These are phyloP conservation scores for Antheraea yamamai DNA, from an alignment of 2,888 invertebrate genomes.

Conservation along the genomic window DNA sequence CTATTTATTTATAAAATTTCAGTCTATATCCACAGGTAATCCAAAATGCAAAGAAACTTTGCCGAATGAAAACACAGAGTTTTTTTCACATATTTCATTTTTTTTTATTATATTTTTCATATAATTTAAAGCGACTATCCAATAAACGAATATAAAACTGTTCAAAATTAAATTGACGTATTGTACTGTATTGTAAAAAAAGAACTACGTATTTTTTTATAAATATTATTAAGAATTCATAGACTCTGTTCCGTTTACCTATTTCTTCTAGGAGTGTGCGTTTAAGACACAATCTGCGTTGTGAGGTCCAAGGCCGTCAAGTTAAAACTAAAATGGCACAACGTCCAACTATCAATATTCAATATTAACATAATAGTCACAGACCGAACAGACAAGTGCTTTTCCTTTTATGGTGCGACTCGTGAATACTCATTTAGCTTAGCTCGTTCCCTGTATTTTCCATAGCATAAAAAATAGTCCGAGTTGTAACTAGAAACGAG, in stretches of 20 bases:
- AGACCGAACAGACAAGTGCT: constrained; percentile 13
- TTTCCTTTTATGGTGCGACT: constrained; percentile 20
- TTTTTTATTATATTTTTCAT: background rate
- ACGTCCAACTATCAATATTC: constrained; percentile 18
- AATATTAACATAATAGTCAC: constrained; percentile 20
- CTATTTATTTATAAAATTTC: background rate
- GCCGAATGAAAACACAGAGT: background rate
- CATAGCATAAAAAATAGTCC: background rate
- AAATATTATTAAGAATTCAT: background rate
- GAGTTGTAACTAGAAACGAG: background rate
- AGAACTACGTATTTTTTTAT: background rate
- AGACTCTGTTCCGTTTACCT: constrained; percentile 2
- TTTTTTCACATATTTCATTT: background rate
- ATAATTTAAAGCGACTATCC: background rate
- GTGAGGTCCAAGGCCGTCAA: constrained; percentile 47
- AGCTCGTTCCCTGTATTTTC: constrained; percentile 5
- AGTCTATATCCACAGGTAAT: background rate
- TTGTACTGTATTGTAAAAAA: background rate
- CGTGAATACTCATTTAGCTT: constrained; percentile 23
- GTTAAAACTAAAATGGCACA: constrained; percentile 36
- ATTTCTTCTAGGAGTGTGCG: constrained; percentile 3
- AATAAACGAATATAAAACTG: background rate
- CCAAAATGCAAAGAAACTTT: background rate
- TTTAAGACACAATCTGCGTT: constrained; percentile 19
- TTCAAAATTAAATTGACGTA: background rate